A percentile compares a stretch with the other conserved stretches of the same genome.
Conservation (phyloP, 2,113 vertebrate genomes). For the Pipra filicauda region DNA sequence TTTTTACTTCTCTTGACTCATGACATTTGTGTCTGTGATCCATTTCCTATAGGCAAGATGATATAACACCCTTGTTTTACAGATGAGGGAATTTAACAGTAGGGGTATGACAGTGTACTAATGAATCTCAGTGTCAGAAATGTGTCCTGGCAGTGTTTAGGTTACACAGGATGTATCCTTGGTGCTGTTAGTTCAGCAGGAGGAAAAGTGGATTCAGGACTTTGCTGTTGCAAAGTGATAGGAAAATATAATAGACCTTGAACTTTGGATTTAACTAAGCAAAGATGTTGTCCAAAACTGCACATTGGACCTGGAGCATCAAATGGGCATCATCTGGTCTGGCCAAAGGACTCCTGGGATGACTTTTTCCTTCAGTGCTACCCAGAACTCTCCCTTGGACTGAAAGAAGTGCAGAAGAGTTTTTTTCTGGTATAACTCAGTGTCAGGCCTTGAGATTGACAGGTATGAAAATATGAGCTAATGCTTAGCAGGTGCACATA, state of each 20-base stretch:
- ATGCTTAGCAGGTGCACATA: not conserved
- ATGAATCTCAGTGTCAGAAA: not conserved
- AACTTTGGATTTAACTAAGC: not conserved
- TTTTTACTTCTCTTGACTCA: not conserved
- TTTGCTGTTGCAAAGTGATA: not conserved
- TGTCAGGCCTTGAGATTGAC: not conserved
- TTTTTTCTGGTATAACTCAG: not conserved
- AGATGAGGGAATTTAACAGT: not conserved
- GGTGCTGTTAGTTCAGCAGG: not conserved
- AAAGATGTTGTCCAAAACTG: not conserved
- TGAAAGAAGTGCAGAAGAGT: not conserved
- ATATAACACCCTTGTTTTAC: not conserved
- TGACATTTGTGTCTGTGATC: not conserved
- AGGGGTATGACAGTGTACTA: not conserved
- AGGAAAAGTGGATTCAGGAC: not conserved
- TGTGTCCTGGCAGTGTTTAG: not conserved
- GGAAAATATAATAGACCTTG: not conserved
- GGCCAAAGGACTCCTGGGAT: not conserved
- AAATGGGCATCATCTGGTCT: not conserved
- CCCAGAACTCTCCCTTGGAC: not conserved
- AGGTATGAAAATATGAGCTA: not conserved
- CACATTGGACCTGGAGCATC: not conserved
- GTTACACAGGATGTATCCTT: not conserved
- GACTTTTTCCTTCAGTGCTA: not conserved
- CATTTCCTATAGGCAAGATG: not conserved